Conservation (phyloP, 2,113 vertebrate genomes). For the Pimephales promelas region DNA sequence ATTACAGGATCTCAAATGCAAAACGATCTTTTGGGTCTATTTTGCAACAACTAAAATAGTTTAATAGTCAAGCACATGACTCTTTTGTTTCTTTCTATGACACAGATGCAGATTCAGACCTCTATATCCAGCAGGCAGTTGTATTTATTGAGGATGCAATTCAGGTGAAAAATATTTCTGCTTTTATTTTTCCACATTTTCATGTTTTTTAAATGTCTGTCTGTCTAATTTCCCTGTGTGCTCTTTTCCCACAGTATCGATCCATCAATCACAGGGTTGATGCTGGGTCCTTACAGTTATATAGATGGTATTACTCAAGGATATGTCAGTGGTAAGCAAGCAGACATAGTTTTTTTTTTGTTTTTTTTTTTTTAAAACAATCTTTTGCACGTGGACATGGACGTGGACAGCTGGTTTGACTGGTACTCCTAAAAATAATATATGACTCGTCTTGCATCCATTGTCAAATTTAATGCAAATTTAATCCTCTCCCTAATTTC, state of each 20-base stretch:
- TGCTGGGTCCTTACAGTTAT: constrained; percentile 80
- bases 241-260: constrained; percentile 84
- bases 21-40: no score
- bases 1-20: background rate
- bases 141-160: constrained; percentile 95
- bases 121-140: constrained; percentile 85
- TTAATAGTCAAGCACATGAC: no score
- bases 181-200: background rate
- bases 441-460: no score
- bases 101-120: constrained; percentile 66
- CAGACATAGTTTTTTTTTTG: no score
- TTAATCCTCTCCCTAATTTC: no score
- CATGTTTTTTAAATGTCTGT: background rate
- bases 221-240: constrained; percentile 6
- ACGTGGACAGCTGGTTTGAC: no score
- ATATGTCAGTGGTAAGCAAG: constrained; percentile 85
- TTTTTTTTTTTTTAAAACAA: background rate
- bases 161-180: constrained; percentile 73
- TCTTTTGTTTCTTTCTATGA: no score
- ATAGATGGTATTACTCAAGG: constrained; percentile 91
- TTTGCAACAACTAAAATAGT: no score
- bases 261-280: constrained; percentile 95
- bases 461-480: no score
- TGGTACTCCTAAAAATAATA: no score
- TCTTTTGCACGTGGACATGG: no score